Evolutionary conservation across 1,140 invertebrate genomes (phyloP).

Genomic region (Sesamia nonagrioides): DNA sequence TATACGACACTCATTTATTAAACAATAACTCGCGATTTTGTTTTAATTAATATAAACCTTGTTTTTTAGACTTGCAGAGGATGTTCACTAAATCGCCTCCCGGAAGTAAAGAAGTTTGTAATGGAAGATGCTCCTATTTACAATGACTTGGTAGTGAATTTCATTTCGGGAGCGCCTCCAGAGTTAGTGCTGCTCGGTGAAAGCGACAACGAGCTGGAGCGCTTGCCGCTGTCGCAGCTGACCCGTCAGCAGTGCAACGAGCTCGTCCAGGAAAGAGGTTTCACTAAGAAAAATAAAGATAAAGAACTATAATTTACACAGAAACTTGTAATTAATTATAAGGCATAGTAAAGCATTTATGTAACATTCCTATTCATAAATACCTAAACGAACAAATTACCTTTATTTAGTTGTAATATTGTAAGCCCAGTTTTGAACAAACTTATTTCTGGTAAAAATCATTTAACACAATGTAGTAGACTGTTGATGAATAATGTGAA

Average conservation of each 20-base stretch:
- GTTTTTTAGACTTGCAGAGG: conserved; percentile 92
- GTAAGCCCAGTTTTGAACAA: neutral
- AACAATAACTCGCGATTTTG: no score
- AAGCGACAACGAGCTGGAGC: conserved; percentile 89
- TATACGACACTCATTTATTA: neutral
- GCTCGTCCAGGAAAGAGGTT: conserved; percentile 89
- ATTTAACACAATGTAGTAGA: neutral
- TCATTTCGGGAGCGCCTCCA: conserved; percentile 90
- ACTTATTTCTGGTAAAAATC: neutral
- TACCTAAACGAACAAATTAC: conserved; percentile 10
- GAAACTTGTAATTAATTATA: neutral
- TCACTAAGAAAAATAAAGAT: conserved; percentile 74
- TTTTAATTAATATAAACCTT: conserved; percentile 6
- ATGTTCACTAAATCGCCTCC: conserved; percentile 91
- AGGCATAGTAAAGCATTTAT: conserved; percentile 1
- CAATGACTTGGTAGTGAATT: conserved; percentile 89
- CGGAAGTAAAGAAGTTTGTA: conserved; percentile 92
- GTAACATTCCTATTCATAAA: conserved; percentile 31
- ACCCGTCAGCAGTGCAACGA: conserved; percentile 91
- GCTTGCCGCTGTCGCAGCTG: conserved; percentile 88
- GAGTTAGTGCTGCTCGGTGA: conserved; percentile 90
- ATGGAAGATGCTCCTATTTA: conserved; percentile 92
- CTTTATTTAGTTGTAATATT: neutral
- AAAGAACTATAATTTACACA: conserved; percentile 35
- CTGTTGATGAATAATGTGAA: neutral